Evolutionary conservation across 2,113 vertebrate genomes (phyloP), one percentile per base, ranked within the genome.

Genomic region (Trogon surrucura): DNA sequence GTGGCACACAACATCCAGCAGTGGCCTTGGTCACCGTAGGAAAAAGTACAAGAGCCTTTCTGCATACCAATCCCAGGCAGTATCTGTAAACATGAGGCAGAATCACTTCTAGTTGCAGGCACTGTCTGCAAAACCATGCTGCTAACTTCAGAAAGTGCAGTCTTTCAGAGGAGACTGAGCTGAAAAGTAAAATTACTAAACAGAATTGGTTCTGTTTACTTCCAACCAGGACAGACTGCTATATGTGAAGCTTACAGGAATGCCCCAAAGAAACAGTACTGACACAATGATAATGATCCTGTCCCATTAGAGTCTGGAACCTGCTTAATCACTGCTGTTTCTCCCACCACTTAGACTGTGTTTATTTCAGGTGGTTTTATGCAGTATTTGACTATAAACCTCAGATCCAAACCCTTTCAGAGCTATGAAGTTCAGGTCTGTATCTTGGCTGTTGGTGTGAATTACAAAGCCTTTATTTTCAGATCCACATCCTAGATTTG

Each of bases 261-360:
- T 80, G 48, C 3, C 17, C 17, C 17, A 41, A 80, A 83, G 13
- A 15, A 6, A 0, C 9, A 45, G 0, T 2, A 54, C 10, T 61
- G 54, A 34, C 36, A 44, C 19, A 22, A 3, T 13, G 6, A 18
- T 16, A 53, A 53, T 57, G 77, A 67, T 47, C 17, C 27, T 83
- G 27, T 13, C 14, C 6, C 14, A 9, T 67, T 80, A 27, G 16
- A 50, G 16, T 32, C 48, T 44, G 48, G 10, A 7, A 81, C 14
- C 16, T 69, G 12, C 7, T 30, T 80, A 56, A 51, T 27, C 22
- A 51, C 15, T 47, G 10, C 4, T 75, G 16, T 36, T 94, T 65
- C 53, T 69, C 10, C 16, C 14, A 56, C 5, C 3, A 15, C 19
- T 86, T 72, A 44, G 19, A 41, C 16, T 85, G 30, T 19, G 29